These are phyloP conservation scores for Dione juno DNA, from an alignment of 2,888 invertebrate genomes.

Conservation along the genomic window DNA sequence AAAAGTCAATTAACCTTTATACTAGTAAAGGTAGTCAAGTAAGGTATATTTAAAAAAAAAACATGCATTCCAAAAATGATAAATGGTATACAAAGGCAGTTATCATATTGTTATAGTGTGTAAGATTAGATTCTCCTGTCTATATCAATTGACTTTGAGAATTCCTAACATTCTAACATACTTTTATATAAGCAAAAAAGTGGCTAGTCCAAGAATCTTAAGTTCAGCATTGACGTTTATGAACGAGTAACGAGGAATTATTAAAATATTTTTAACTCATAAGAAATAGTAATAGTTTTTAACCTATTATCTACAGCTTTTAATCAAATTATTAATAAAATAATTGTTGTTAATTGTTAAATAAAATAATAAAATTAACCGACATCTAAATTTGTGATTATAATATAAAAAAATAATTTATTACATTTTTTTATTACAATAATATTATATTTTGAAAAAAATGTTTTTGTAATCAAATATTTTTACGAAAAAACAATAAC, in stretches of 20 bases:
- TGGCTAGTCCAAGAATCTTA: conserved; percentile 29
- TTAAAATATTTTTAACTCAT: conserved; percentile 24
- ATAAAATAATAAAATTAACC: not conserved
- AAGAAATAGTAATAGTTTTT: not conserved
- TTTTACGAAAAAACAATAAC: no score
- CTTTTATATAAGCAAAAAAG: conserved; percentile 36
- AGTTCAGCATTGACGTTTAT: conserved; percentile 32
- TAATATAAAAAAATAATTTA: no score
- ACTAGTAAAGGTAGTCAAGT: not conserved
- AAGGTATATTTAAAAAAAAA: conserved; percentile 30
- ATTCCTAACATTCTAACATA: conserved; percentile 39
- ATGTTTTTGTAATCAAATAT: not conserved
- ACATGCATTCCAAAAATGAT: conserved; percentile 41
- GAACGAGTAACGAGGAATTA: conserved; percentile 29
- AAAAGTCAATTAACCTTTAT: conserved; percentile 38
- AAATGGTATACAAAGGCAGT: conserved; percentile 42
- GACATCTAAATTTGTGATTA: not conserved
- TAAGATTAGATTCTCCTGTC: conserved; percentile 43
- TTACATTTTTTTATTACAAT: no score
- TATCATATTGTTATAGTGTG: conserved; percentile 41
- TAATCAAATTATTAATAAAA: not conserved
- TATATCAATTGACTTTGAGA: conserved; percentile 42
- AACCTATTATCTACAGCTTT: not conserved
- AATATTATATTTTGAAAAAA: no score
- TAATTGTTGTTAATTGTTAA: no score